phyloP scores from a whole-genome alignment of 2,888 invertebrate genomes.

The Pachycephus smyrnensis region DNA sequence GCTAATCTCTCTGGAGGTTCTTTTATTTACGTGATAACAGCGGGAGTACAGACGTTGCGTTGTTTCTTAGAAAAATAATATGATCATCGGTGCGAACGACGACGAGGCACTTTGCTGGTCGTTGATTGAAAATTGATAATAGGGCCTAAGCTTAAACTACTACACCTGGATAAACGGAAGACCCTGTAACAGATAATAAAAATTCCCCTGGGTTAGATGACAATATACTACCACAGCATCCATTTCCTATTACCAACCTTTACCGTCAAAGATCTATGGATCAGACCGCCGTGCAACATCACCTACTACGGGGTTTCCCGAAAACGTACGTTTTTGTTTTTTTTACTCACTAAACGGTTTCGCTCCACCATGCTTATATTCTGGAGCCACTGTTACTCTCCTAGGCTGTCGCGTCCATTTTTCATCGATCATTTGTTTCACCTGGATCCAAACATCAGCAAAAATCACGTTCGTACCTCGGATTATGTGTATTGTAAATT shows the following conservation, averaged over 20 bases:
- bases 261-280: not conserved
- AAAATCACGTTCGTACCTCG: not conserved
- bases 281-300: not conserved
- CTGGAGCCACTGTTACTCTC: not conserved
- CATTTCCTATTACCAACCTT: not conserved
- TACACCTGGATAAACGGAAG: slow-evolving; percentile 47
- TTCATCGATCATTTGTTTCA: slow-evolving; percentile 48
- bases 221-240: not conserved
- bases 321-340: slow-evolving; percentile 19
- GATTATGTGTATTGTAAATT: not conserved
- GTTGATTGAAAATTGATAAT: not conserved
- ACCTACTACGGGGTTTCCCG: slow-evolving; percentile 14
- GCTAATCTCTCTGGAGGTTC: not conserved
- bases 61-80: not conserved
- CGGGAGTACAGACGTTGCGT: not conserved
- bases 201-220: not conserved
- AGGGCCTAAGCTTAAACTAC: slow-evolving; percentile 47
- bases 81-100: not conserved
- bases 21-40: not conserved
- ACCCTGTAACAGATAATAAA: slow-evolving; percentile 52
- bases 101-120: not conserved
- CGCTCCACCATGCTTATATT: not conserved
- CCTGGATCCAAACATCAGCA: slow-evolving; percentile 26
- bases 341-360: slow-evolving; percentile 48
- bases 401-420: slow-evolving; percentile 28